A percentile compares a stretch with the other conserved stretches of the same genome.
Evolutionary conservation across 1,140 invertebrate genomes (phyloP).

Genomic region (Venturia canescens): DNA sequence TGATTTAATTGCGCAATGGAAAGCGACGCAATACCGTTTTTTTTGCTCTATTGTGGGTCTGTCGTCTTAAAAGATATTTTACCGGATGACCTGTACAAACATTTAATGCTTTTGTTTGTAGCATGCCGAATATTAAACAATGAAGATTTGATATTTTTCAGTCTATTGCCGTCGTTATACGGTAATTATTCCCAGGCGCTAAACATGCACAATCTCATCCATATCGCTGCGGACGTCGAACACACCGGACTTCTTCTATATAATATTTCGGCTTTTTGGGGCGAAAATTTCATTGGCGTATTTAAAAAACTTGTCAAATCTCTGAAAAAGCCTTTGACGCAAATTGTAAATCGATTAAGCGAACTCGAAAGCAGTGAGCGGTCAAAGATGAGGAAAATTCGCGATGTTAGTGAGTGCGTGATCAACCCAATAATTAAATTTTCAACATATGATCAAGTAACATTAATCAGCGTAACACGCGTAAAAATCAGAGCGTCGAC

Average conservation of each 20-base stretch:
- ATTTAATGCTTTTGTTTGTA: background rate
- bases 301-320: slow-evolving; percentile 43
- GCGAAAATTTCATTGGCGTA: slow-evolving; percentile 37
- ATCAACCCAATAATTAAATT: no score
- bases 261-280: slow-evolving; percentile 41
- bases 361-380: slow-evolving; percentile 21
- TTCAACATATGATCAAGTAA: no score
- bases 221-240: slow-evolving; percentile 8
- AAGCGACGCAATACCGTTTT: slow-evolving; percentile 40
- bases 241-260: slow-evolving; percentile 45
- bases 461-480: no score
- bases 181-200: background rate
- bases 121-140: slow-evolving; percentile 17
- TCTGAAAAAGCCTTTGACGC: slow-evolving; percentile 36
- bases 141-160: slow-evolving; percentile 49
- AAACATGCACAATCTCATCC: slow-evolving; percentile 29
- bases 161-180: slow-evolving; percentile 39
- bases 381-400: slow-evolving; percentile 29
- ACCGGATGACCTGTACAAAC: background rate
- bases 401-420: background rate
- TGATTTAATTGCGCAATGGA: slow-evolving; percentile 31
- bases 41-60: slow-evolving; percentile 33
- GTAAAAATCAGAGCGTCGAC: no score
- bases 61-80: slow-evolving; percentile 28
- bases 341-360: no score